These are phyloP conservation scores for Tridacna gigas DNA, from an alignment of 2,888 invertebrate genomes.

Conservation along the genomic window DNA sequence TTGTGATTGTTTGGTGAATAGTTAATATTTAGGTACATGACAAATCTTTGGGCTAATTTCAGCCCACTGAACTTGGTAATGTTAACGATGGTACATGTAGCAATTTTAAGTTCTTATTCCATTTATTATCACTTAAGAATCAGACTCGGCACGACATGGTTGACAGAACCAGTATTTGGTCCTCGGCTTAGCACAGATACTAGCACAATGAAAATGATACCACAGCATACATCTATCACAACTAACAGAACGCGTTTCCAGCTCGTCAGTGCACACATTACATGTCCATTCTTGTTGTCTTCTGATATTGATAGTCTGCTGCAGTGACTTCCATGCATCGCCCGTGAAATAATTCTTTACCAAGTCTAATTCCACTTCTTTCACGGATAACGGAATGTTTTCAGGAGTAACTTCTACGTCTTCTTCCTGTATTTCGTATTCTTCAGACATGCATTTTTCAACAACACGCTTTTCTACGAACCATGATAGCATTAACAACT, in stretches of 20 bases:
- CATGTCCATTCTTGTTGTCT: not conserved
- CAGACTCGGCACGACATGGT: not conserved
- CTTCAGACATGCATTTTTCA: slow-evolving; percentile 1
- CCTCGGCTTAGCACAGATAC: slow-evolving; percentile 1
- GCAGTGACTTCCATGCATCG: slow-evolving; percentile 13
- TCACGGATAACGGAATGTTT: slow-evolving; percentile 8
- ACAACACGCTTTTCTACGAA: not conserved
- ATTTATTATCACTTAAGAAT: too few species aligned
- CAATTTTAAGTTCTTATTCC: too few species aligned
- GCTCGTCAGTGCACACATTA: not conserved
- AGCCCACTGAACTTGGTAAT: too few species aligned
- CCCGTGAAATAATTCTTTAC: slow-evolving; percentile 14
- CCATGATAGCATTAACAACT: slow-evolving; percentile 11
- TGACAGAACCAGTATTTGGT: slow-evolving; percentile 9
- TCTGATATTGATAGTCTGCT: not conserved
- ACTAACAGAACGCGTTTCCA: slow-evolving; percentile 23
- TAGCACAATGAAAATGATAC: slow-evolving; percentile 28
- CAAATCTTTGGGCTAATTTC: too few species aligned
- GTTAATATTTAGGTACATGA: too few species aligned
- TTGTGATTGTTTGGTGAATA: too few species aligned
- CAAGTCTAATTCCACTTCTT: slow-evolving; percentile 2
- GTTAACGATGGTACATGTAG: too few species aligned
- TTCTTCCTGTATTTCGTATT: slow-evolving; percentile 1
- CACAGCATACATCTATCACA: slow-evolving; percentile 19
- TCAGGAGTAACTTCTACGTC: slow-evolving; percentile 9